Base-by-base conservation (phyloP, 2,113 vertebrate genomes). In the Epinephelus cyanopodus region DNA sequence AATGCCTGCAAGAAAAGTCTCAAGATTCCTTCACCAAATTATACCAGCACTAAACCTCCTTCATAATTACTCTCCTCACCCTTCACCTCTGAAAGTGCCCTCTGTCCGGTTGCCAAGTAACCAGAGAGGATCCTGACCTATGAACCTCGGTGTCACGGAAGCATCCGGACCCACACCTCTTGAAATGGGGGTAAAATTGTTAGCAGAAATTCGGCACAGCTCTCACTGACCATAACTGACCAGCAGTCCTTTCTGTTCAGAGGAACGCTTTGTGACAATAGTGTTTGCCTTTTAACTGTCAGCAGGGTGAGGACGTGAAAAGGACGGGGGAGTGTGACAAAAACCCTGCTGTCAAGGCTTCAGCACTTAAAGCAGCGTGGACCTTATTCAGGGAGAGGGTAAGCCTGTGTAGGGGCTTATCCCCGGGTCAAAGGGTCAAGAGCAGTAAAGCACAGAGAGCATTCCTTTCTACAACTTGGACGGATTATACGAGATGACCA, bases 101-200 rank as follows among this genome's bases (percentile, higher is more conserved):
- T 62, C 66, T 37, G 75, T 57, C 66, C 64, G 45, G 87, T 92
- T 93, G 76, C 92, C 84, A 84, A 76, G 92, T 77, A 92, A 93
- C 93, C 42, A 61, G 48, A 75, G 73, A 81, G 48, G 87, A 75
- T 80, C 60, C 45, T 92, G 90, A 92, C 92, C 92, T 86, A 74
- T 45, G 75, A 67, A 73, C 87, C 47, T 18, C 2, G 25, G 54
- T 62, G 74, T 84, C 89, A 79, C 25, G 54, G 52, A 83, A 74
- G 27, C 69, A 68, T 79, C 57, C n/a, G 45, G 87, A 91, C 60
- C 64, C 33, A 69, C 66, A 29, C 62, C 17, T 61, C 73, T 74
- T 60, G 25, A 50, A 80, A 67, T 65, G 48, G 54, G 47, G 62
- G 53, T 53, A 47, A 70, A 84, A 86, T 86, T 75, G 25, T 47